Percentiles rank a stretch among this genome's conserved stretches.
phyloP scores from a whole-genome alignment of 2,888 invertebrate genomes.

The Ophion ellenae region DNA sequence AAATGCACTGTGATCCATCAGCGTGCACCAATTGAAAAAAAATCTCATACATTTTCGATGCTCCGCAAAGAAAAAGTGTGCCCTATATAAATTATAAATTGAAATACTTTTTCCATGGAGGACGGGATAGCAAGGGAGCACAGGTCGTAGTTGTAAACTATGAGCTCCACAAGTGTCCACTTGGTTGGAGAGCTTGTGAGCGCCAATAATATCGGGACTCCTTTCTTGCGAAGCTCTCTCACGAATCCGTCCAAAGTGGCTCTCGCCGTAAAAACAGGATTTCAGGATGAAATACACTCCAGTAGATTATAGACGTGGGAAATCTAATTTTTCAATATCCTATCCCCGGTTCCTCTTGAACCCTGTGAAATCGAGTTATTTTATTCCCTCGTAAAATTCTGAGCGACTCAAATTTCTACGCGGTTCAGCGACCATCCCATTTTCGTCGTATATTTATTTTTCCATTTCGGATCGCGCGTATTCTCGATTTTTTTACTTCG shows the following conservation, averaged over 20 bases:
- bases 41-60: neutral
- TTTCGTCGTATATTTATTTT: conserved; percentile 6
- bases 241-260: conserved; percentile 46
- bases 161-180: conserved; percentile 69
- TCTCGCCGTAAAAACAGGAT: conserved; percentile 60
- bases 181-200: conserved; percentile 58
- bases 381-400: conserved; percentile 22
- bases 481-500: neutral
- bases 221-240: conserved; percentile 45
- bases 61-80: neutral
- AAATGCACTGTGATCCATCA: neutral
- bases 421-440: neutral
- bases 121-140: conserved; percentile 7
- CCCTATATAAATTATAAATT: conserved; percentile 29
- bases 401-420: neutral
- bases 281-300: conserved; percentile 49
- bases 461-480: neutral
- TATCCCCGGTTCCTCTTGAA: neutral
- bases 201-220: conserved; percentile 63
- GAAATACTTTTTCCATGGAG: conserved; percentile 35
- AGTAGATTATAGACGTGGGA: conserved; percentile 51
- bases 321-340: conserved; percentile 59
- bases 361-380: conserved; percentile 27
- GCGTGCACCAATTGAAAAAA: neutral
- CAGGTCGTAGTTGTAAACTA: conserved; percentile 63